Conservation (phyloP, 2,888 invertebrate genomes). For the Chamaedrilus cognettii region DNA sequence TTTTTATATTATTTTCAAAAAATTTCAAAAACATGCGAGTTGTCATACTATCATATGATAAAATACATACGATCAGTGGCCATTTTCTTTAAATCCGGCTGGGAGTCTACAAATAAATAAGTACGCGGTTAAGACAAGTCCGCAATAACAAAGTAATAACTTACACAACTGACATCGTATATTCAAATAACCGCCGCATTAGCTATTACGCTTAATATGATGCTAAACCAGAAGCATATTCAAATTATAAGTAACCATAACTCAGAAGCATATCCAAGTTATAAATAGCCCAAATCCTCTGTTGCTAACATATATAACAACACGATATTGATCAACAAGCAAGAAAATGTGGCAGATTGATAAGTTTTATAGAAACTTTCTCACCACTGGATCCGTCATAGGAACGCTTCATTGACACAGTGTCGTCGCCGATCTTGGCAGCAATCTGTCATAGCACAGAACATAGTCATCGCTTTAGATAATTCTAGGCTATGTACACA, state of each 20-base stretch:
- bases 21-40: background rate
- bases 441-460: conserved; percentile 32
- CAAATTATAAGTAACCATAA: background rate
- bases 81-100: conserved; percentile 38
- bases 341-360: no score
- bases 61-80: conserved; percentile 20
- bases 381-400: conserved; percentile 35
- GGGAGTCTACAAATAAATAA: conserved; percentile 35
- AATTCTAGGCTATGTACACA: background rate
- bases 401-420: conserved; percentile 33
- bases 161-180: no score
- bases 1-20: background rate
- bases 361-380: no score
- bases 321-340: no score
- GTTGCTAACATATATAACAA: no score
- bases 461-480: background rate
- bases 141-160: no score
- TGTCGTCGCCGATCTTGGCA: conserved; percentile 32
- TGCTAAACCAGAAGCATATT: background rate
- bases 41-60: background rate
- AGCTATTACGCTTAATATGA: no score
- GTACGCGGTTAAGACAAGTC: no score
- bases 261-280: background rate
- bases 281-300: no score
- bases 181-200: no score